phyloP scores from a whole-genome alignment of 2,888 invertebrate genomes.

The Neoascia interrupta region DNA sequence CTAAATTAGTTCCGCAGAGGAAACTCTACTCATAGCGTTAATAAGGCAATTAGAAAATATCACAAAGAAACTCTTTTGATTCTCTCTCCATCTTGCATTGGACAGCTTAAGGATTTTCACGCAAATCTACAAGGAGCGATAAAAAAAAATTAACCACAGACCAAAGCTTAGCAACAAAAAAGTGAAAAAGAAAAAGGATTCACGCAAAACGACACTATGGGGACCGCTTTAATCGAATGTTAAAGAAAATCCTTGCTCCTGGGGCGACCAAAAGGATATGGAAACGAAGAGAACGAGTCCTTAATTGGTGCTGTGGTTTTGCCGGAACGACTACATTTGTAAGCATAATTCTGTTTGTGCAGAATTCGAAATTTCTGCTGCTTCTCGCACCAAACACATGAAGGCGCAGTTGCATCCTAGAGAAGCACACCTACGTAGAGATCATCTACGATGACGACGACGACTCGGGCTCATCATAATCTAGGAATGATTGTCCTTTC shows the following conservation, averaged over 20 bases:
- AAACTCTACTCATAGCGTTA: conserved; percentile 36
- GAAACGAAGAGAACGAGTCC: conserved; percentile 31
- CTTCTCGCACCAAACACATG: neutral
- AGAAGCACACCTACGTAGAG: conserved; percentile 42
- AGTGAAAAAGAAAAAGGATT: conserved; percentile 6
- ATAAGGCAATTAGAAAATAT: conserved; percentile 53
- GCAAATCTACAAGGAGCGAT: conserved; percentile 11
- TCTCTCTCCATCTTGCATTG: conserved; percentile 2
- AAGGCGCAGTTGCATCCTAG: conserved; percentile 18
- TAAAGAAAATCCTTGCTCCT: conserved; percentile 40
- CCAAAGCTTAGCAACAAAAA: neutral
- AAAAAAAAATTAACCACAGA: no score
- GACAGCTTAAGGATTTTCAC: conserved; percentile 22
- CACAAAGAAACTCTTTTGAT: conserved; percentile 29
- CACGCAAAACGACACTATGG: conserved; percentile 13
- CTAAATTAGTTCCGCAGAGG: conserved; percentile 36
- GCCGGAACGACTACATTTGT: conserved; percentile 41
- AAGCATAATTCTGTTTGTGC: conserved; percentile 61
- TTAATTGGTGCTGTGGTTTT: conserved; percentile 65
- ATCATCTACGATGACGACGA: neutral
- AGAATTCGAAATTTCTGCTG: conserved; percentile 18
- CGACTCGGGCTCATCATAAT: conserved; percentile 64
- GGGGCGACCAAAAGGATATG: conserved; percentile 1
- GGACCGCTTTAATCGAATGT: conserved; percentile 52
- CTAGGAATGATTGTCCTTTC: conserved; percentile 63